A percentile compares a stretch with the other conserved stretches of the same genome.
Evolutionary conservation across 2,797 vertebrate genomes (phyloP).

Genomic region (Podargus strigoides): DNA sequence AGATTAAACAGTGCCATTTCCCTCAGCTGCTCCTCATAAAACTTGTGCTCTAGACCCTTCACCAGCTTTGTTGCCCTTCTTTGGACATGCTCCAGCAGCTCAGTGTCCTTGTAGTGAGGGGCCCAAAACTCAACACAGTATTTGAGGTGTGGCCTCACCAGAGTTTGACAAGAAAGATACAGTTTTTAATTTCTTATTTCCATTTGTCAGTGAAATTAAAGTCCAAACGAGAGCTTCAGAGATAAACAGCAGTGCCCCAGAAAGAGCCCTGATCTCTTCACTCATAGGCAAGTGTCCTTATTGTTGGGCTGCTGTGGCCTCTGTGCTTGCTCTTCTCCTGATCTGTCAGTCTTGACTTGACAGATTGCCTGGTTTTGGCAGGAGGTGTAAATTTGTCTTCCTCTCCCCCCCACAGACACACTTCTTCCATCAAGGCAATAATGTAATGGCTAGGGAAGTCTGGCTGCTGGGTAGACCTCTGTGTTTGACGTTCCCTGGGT

Average conservation of each 20-base stretch:
- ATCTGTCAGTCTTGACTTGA: not conserved
- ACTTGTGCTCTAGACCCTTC: no score
- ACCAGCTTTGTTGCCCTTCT: no score
- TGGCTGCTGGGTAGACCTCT: not conserved
- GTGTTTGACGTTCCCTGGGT: not conserved
- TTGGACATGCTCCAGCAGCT: no score
- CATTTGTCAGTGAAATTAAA: not conserved
- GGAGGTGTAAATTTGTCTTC: not conserved
- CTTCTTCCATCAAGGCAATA: not conserved
- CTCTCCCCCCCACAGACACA: not conserved
- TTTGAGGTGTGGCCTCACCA: no score
- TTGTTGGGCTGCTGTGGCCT: accelerated
- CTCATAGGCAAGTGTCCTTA: not conserved
- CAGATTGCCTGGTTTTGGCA: not conserved
- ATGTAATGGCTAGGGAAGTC: not conserved
- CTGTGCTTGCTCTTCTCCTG: not conserved
- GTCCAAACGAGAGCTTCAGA: not conserved
- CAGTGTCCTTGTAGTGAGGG: no score
- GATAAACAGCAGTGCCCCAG: not conserved
- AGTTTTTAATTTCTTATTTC: not conserved
- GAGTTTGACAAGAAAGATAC: not conserved
- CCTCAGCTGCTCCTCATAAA: no score
- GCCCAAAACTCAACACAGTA: no score
- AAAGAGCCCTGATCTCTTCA: not conserved
- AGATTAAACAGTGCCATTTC: no score